These are phyloP conservation scores for Nyctibius bracteatus DNA, from an alignment of 2,113 vertebrate species.

Conservation along the genomic window DNA sequence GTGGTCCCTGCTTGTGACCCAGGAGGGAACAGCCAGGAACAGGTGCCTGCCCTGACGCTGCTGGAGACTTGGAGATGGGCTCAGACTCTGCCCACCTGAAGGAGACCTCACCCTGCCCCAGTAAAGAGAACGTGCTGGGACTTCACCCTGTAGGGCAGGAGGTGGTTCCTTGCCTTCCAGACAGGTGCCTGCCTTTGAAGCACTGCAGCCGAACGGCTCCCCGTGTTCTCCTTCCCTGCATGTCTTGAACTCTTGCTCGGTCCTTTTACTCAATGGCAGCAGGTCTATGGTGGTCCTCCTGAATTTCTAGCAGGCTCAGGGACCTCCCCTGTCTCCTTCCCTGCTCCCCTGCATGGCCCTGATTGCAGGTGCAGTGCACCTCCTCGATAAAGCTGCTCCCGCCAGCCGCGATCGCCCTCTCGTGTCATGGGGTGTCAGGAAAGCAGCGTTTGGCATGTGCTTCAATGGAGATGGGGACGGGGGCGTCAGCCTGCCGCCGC, in stretches of 20 bases:
- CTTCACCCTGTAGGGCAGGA: background rate
- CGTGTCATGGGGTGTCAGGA: slow-evolving; percentile 37
- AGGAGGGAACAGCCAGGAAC: background rate
- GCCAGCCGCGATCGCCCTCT: background rate
- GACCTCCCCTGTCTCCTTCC: background rate
- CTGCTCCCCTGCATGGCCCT: background rate
- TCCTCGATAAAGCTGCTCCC: background rate
- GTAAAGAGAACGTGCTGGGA: background rate
- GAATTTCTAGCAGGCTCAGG: background rate
- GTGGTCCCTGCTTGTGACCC: background rate
- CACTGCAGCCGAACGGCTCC: background rate
- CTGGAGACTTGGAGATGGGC: background rate
- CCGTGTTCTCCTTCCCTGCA: background rate
- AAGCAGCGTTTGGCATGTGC: slow-evolving; percentile 52
- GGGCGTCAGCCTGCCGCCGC: background rate
- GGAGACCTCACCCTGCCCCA: background rate
- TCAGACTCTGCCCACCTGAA: background rate
- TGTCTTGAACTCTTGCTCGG: rapidly evolving
- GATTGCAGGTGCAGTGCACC: background rate
- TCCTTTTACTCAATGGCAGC: background rate
- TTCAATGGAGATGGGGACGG: slow-evolving; percentile 55
- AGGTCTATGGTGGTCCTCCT: background rate
- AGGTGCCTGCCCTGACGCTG: background rate
- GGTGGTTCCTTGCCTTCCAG: background rate
- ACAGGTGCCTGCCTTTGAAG: background rate